Percentiles rank a stretch among this genome's conserved stretches.
phyloP scores from a whole-genome alignment of 2,888 invertebrate genomes.

The Eulithis testata region DNA sequence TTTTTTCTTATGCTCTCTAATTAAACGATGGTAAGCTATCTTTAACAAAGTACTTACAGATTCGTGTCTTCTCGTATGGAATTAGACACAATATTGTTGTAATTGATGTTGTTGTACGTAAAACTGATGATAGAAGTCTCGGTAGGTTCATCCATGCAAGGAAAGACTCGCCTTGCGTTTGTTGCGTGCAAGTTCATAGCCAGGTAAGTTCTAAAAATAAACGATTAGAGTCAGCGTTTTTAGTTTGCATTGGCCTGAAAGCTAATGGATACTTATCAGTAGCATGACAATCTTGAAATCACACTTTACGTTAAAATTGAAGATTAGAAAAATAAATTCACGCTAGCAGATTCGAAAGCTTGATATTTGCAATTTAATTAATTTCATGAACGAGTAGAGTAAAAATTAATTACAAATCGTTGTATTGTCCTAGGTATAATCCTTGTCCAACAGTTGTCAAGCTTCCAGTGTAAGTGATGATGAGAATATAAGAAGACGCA shows the following conservation, averaged over 20 bases:
- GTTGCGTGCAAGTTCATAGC: slow-evolving; percentile 86
- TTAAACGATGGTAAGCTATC: no score
- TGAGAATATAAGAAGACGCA: slow-evolving; percentile 50
- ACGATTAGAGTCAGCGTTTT: background rate
- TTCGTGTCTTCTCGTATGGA: slow-evolving; percentile 55
- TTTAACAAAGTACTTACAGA: slow-evolving; percentile 53
- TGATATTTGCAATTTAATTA: no score
- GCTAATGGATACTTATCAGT: no score
- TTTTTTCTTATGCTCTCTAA: no score
- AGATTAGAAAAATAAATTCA: no score
- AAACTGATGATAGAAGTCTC: slow-evolving; percentile 68
- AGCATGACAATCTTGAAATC: no score
- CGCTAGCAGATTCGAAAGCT: no score
- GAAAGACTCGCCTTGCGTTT: slow-evolving; percentile 87
- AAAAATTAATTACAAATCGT: slow-evolving; percentile 29
- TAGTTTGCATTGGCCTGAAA: no score
- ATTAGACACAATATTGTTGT: slow-evolving; percentile 58
- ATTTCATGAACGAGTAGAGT: no score
- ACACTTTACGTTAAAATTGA: no score
- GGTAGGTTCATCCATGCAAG: slow-evolving; percentile 88
- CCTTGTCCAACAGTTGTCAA: slow-evolving; percentile 52
- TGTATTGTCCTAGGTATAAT: slow-evolving; percentile 50
- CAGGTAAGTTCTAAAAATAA: slow-evolving; percentile 72
- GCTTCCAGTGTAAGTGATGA: slow-evolving; percentile 59
- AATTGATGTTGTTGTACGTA: slow-evolving; percentile 62